These are phyloP conservation scores for Podargus strigoides DNA, from an alignment of 2,797 vertebrate species.

Conservation along the genomic window DNA sequence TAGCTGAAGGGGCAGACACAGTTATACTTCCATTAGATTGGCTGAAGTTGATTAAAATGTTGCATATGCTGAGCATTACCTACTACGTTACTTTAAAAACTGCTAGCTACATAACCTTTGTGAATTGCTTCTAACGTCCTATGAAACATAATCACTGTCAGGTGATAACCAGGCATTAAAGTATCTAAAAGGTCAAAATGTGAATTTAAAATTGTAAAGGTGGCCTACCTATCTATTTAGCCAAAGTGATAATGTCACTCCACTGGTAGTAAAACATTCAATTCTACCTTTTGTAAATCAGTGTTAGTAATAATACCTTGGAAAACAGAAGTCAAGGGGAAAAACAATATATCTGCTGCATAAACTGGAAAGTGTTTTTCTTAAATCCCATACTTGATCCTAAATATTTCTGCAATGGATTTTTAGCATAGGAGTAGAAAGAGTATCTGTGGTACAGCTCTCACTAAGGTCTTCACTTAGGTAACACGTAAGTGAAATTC, in stretches of 20 bases:
- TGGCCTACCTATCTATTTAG: neutral
- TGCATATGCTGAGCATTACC: neutral
- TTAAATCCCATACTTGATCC: neutral
- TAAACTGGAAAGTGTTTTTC: neutral
- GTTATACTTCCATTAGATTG: neutral
- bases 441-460: neutral
- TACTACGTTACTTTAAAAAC: neutral
- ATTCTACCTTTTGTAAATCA: neutral
- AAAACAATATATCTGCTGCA: neutral
- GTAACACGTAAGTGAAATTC: neutral
- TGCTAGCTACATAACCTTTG: neutral
- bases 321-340: neutral
- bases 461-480: neutral
- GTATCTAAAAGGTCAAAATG: neutral
- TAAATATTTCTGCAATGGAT: neutral
- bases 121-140: neutral
- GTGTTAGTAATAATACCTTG: neutral
- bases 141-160: neutral
- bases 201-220: neutral
- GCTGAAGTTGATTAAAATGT: neutral
- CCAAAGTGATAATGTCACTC: neutral
- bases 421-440: neutral
- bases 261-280: neutral
- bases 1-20: neutral
- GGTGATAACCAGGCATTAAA: neutral